Percentiles rank a stretch among this genome's conserved stretches.
These are phyloP conservation scores for Mizuhopecten yessoensis DNA, from an alignment of 1,140 invertebrate species.

Conservation along the genomic window DNA sequence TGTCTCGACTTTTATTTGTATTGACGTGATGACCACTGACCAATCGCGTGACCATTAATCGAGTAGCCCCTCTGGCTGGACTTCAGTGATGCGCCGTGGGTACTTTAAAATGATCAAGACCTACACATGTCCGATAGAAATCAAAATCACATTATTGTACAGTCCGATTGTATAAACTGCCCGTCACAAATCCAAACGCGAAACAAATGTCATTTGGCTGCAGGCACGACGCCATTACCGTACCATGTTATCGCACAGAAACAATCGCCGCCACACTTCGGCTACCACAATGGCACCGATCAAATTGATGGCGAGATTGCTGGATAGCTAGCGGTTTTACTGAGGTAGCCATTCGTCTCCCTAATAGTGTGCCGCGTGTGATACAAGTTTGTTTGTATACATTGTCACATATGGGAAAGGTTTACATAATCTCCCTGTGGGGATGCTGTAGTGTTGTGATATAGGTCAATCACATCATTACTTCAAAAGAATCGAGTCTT, in stretches of 20 bases:
- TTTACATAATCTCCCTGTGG: not conserved
- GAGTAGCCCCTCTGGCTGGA: not conserved
- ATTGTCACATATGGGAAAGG: not conserved
- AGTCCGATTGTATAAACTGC: not conserved
- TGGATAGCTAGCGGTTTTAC: not conserved
- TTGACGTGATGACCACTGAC: not conserved
- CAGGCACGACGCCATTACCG: not conserved
- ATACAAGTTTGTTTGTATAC: slow-evolving; percentile 10
- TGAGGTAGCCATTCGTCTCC: not conserved
- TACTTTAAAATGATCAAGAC: not conserved
- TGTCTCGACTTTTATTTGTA: not conserved
- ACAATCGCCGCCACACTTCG: not conserved
- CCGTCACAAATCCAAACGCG: not conserved
- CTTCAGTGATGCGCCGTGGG: not conserved
- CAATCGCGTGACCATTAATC: slow-evolving; percentile 4
- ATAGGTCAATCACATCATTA: not conserved
- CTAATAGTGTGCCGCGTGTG: slow-evolving; percentile 12
- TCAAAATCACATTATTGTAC: slow-evolving; percentile 26
- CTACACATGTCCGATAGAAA: slow-evolving; percentile 32
- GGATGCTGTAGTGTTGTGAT: too few species aligned
- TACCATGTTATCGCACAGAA: not conserved
- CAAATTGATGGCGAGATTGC: not conserved
- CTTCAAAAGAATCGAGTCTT: not conserved
- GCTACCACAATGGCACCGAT: not conserved
- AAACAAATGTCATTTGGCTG: slow-evolving; percentile 34